Base-by-base conservation (phyloP, 2,888 invertebrate species). In the Zonitis immaculata region DNA sequence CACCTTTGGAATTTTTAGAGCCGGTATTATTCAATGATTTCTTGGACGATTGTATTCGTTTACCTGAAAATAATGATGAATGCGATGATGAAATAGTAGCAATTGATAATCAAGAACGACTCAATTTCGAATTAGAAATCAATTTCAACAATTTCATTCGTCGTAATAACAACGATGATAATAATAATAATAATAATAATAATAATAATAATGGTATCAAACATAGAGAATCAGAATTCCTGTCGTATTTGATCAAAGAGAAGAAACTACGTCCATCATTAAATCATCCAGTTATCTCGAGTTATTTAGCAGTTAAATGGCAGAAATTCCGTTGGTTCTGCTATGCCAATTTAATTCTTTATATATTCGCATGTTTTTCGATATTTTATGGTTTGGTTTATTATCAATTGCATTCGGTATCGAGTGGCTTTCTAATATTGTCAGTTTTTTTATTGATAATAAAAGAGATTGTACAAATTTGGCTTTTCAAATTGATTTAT, bases 231-330 rank as follows among this genome's bases (percentile, higher is more conserved):
- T 53, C 53, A n/a, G 53, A 53, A 18, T 49, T 53, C n/a, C 22
- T 53, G 3, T 11, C 9, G 5, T 35, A 46, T 18, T 16, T 54
- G 43, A 28, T 54, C 5, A 49, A 54, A 47, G 43, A 32, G 1
- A 50, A 49, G 20, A 50, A 50, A 12, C 44, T 54, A 25, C 46
- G 46, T 1, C 32, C 44, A 20, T 44, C 35, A 7, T 11, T 54
- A 6, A 54, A 47, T 22, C 54, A 54, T 43, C 49, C 54, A 14
- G 54, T 50, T 0, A 47, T 49, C 3, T 46, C 45, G 11, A 54
- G 54, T 26, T 54, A 50, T 27, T n/a, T 54, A 2, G 39, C 39
- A 12, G 32, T 54, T 2, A 54, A 54, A 25, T 54, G 49, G 54
- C 27, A 18, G 6, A 39, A 32, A 16, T 54, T 47, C n/a, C 42